A percentile compares a stretch with the other conserved stretches of the same genome.
Evolutionary conservation across 2,797 vertebrate species (phyloP).

Genomic region (Poeciliopsis presidionis): DNA sequence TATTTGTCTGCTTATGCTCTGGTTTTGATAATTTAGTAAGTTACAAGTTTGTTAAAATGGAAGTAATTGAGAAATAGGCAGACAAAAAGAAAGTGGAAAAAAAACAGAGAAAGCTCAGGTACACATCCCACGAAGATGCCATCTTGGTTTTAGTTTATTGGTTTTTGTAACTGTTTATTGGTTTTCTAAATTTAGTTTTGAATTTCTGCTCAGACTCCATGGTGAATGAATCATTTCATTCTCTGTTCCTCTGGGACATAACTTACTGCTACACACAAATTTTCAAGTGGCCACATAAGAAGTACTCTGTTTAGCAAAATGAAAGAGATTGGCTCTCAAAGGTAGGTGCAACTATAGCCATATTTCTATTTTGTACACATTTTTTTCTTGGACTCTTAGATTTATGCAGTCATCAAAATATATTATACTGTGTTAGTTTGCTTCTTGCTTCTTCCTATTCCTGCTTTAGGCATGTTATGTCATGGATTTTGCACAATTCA

Average conservation of each 20-base stretch:
- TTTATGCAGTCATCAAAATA: neutral
- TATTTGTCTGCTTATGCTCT: neutral
- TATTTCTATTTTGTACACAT: no score
- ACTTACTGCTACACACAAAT: neutral
- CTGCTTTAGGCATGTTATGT: neutral
- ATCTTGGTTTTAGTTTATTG: neutral
- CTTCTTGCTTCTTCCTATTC: neutral
- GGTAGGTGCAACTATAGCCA: no score
- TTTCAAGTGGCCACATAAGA: neutral
- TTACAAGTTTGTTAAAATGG: neutral
- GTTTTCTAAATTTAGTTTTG: constrained; percentile 11
- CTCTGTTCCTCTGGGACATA: neutral
- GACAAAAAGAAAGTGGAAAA: neutral
- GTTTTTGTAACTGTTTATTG: neutral
- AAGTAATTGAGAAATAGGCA: neutral
- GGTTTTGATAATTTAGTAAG: neutral
- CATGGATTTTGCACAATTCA: neutral
- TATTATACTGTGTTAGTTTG: neutral
- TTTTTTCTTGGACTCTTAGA: neutral
- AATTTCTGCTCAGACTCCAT: neutral
- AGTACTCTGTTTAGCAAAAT: neutral
- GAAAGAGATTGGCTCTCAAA: no score
- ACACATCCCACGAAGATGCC: neutral
- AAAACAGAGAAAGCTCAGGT: neutral
- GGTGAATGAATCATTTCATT: neutral